Conservation (phyloP, 2,888 invertebrate species). For the Philereme transversata region DNA sequence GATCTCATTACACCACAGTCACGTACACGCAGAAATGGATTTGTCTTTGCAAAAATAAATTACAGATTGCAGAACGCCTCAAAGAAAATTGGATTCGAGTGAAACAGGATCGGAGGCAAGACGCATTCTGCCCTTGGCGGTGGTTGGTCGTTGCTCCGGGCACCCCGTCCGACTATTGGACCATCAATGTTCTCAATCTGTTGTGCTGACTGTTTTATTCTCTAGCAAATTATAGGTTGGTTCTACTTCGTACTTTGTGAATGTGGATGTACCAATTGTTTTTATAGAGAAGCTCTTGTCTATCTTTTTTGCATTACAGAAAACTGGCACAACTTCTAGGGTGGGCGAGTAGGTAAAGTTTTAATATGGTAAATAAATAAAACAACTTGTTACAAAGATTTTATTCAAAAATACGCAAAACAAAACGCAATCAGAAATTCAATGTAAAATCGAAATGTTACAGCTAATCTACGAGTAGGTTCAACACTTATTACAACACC, state of each 20-base stretch:
- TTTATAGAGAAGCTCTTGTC: background rate
- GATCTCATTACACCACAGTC: constrained; percentile 79
- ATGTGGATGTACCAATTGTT: constrained; percentile 20
- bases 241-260: constrained; percentile 3
- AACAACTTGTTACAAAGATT: background rate
- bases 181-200: constrained; percentile 26
- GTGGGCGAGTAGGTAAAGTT: no score
- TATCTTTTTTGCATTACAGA: no score
- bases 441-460: constrained; percentile 9
- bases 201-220: constrained; percentile 23
- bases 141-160: constrained; percentile 32
- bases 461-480: background rate
- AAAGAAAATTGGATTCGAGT: constrained; percentile 79
- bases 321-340: no score
- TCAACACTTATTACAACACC: constrained; percentile 16
- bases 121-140: constrained; percentile 54
- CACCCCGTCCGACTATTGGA: constrained; percentile 14
- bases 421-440: constrained; percentile 13
- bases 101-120: constrained; percentile 63
- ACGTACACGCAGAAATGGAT: constrained; percentile 82
- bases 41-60: constrained; percentile 83
- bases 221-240: constrained; percentile 27
- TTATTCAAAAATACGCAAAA: constrained; percentile 10
- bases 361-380: no score
- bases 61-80: constrained; percentile 80